A percentile compares a stretch with the other conserved stretches of the same genome.
Conservation (phyloP, 2,113 vertebrate species). For the Rana temporaria region DNA sequence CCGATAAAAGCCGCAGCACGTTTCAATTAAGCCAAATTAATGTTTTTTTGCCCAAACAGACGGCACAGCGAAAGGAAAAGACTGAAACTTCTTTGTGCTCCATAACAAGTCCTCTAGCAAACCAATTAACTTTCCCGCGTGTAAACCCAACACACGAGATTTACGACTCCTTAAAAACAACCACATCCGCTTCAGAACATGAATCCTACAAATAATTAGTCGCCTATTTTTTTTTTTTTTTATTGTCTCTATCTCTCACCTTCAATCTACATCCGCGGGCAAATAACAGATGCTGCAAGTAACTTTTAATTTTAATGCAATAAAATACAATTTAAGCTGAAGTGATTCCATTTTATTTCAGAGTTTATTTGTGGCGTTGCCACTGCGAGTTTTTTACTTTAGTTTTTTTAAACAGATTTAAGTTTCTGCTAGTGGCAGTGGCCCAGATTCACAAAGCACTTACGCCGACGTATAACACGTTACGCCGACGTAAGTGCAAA, state of each 20-base stretch:
- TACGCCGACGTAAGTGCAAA: no score
- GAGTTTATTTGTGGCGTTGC: no score
- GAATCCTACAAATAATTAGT: constrained; percentile 41
- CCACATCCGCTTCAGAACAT: constrained; percentile 24
- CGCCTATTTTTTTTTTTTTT: not conserved
- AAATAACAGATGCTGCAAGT: constrained; percentile 38
- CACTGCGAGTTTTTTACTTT: no score
- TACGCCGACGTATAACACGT: no score
- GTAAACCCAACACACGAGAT: constrained; percentile 19
- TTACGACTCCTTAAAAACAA: constrained; percentile 16
- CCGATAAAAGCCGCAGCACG: not conserved
- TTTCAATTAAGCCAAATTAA: constrained; percentile 41
- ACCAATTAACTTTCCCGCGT: constrained; percentile 38
- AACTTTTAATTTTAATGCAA: constrained; percentile 30
- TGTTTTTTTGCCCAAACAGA: constrained; percentile 19
- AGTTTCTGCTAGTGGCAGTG: no score
- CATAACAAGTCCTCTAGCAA: constrained; percentile 30
- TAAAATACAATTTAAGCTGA: constrained; percentile 34
- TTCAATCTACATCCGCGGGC: constrained; percentile 30
- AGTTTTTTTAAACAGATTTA: no score
- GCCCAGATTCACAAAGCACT: no score
- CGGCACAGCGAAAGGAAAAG: not conserved
- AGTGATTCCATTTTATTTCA: not conserved
- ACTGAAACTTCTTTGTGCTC: constrained; percentile 33
- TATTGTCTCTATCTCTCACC: constrained; percentile 29